These are phyloP conservation scores for Jacana jacana DNA, from an alignment of 2,113 vertebrate genomes.

Conservation along the genomic window DNA sequence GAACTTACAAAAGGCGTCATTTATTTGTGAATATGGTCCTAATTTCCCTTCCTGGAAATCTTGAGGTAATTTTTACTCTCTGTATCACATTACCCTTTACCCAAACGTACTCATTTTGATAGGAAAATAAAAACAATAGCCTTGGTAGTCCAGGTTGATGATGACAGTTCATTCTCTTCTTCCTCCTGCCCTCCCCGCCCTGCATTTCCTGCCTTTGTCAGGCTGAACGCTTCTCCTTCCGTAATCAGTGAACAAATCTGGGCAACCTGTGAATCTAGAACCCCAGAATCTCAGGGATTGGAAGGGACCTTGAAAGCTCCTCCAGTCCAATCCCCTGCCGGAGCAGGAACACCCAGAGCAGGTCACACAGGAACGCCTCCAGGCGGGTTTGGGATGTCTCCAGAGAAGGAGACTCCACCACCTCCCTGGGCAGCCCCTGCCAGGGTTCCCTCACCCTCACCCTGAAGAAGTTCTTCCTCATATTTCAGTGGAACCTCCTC, in stretches of 20 bases:
- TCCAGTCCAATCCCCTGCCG: too few species aligned
- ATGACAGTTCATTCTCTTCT: neutral
- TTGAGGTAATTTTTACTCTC: neutral
- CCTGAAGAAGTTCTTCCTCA: too few species aligned
- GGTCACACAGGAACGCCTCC: too few species aligned
- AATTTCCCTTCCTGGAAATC: slow-evolving; percentile 1
- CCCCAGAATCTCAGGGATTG: too few species aligned
- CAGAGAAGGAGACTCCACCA: too few species aligned
- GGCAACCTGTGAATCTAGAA: neutral
- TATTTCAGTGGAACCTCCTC: too few species aligned
- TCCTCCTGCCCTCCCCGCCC: too few species aligned
- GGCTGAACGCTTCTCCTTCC: neutral
- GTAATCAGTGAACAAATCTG: neutral
- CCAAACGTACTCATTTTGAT: neutral
- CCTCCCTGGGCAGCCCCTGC: too few species aligned
- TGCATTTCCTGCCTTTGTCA: neutral
- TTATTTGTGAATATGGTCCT: slow-evolving; percentile 41
- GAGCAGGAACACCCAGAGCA: too few species aligned
- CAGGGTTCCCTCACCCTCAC: too few species aligned
- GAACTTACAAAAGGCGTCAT: slow-evolving; percentile 21
- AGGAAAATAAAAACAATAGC: neutral
- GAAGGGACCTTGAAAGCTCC: too few species aligned
- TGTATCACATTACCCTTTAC: neutral
- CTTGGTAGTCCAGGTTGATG: neutral
- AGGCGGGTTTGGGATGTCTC: too few species aligned